These are phyloP conservation scores for Morphnarchus princeps DNA, from an alignment of 2,113 vertebrate species.

Conservation along the genomic window DNA sequence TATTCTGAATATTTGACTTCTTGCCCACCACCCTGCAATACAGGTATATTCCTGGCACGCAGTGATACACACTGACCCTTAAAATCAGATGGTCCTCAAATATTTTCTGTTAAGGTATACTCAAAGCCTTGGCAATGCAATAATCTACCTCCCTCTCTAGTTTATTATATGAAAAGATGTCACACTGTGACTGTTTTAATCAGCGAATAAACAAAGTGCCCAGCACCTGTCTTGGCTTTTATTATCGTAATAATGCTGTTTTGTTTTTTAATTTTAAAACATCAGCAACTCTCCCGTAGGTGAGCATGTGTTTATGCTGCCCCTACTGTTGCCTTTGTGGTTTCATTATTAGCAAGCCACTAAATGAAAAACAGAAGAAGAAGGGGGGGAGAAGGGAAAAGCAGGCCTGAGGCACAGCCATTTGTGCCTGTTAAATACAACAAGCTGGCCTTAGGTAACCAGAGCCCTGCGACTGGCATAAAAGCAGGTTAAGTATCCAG, in stretches of 20 bases:
- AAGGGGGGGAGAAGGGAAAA: not conserved
- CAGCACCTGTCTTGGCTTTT: slow-evolving; percentile 49
- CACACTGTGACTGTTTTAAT: slow-evolving; percentile 46
- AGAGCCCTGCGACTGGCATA: slow-evolving; percentile 31
- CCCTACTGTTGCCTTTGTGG: slow-evolving; percentile 67
- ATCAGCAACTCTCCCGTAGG: slow-evolving; percentile 54
- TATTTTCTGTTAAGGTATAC: not conserved
- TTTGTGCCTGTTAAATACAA: slow-evolving; percentile 58
- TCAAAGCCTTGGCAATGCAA: not conserved
- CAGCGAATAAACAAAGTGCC: slow-evolving; percentile 31
- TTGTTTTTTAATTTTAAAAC: slow-evolving; percentile 20
- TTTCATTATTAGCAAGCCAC: slow-evolving; percentile 69
- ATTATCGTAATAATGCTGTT: slow-evolving; percentile 22
- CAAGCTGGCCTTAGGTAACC: slow-evolving; percentile 37
- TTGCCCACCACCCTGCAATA: not conserved
- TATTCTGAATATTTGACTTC: not conserved
- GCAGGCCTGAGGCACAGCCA: slow-evolving; percentile 33
- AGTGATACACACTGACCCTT: not conserved
- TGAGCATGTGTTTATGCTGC: slow-evolving; percentile 52
- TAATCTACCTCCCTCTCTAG: not conserved
- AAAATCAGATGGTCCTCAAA: not conserved
- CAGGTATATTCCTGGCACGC: not conserved
- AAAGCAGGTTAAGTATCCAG: slow-evolving; percentile 29
- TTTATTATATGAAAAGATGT: slow-evolving; percentile 10
- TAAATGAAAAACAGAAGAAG: slow-evolving; percentile 52